These are phyloP conservation scores for Spinibarbus caldwelli DNA, from an alignment of 2,797 vertebrate species.

Conservation along the genomic window DNA sequence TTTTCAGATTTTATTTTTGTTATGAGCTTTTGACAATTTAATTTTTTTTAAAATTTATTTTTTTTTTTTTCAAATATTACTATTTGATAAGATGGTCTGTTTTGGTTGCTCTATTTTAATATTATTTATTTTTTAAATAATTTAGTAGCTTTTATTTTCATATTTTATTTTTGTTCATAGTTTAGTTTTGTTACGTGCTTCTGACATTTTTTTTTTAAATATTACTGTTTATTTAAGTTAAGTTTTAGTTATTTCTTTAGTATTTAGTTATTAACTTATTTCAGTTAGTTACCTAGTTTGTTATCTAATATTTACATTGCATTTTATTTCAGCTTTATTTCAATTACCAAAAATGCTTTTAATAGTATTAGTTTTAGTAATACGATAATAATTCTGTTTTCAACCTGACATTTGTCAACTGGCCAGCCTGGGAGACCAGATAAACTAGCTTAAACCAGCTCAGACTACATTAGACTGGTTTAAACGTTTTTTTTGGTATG, in stretches of 20 bases:
- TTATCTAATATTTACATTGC: neutral
- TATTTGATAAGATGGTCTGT: neutral
- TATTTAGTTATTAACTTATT: neutral
- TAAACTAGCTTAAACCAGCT: constrained; percentile 1
- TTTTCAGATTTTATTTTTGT: neutral
- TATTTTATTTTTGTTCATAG: neutral
- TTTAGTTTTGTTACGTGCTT: neutral
- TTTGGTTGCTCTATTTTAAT: neutral
- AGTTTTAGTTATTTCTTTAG: neutral
- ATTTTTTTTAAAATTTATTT: neutral
- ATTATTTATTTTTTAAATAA: neutral
- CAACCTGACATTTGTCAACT: neutral
- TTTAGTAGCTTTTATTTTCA: neutral
- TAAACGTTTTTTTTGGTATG: neutral
- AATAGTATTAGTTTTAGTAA: neutral
- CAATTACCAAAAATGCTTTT: neutral
- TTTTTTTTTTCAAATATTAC: neutral
- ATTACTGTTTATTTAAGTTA: neutral
- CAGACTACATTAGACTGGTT: neutral
- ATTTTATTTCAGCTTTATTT: neutral
- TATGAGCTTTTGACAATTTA: neutral
- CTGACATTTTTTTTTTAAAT: neutral
- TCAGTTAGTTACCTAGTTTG: neutral
- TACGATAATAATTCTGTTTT: neutral
- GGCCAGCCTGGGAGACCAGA: neutral